These are phyloP conservation scores for Gortyna flavago DNA, from an alignment of 2,888 invertebrate species.

Conservation along the genomic window DNA sequence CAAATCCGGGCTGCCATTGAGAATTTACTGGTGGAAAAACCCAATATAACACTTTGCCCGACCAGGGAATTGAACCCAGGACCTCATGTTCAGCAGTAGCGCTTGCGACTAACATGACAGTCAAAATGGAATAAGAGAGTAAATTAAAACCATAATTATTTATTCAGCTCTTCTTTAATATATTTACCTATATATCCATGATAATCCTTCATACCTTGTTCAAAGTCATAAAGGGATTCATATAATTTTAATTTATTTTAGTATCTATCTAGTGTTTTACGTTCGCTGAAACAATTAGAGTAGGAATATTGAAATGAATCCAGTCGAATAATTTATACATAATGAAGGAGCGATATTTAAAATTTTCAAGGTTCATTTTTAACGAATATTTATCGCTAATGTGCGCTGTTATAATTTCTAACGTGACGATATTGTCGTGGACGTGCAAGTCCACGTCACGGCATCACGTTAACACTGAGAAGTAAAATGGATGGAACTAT, in stretches of 20 bases:
- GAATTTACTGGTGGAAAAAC: no score
- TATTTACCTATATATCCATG: background rate
- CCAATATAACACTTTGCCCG: no score
- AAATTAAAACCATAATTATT: background rate
- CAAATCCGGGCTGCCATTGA: no score
- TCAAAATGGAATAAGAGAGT: background rate
- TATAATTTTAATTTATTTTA: background rate
- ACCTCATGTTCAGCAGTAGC: no score
- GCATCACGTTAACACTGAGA: background rate
- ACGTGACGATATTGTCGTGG: background rate
- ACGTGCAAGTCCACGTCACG: background rate
- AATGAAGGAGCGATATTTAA: background rate
- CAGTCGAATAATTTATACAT: background rate
- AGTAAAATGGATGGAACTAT: background rate
- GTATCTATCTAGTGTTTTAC: slow-evolving; percentile 3
- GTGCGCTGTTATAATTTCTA: background rate
- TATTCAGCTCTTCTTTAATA: background rate
- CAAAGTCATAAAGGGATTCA: background rate
- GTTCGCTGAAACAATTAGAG: background rate
- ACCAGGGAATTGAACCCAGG: no score
- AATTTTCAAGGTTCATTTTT: background rate
- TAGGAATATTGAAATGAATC: background rate
- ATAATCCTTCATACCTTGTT: background rate
- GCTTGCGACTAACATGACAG: no score
- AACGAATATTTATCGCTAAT: background rate